Conservation (phyloP, 2,797 vertebrate genomes). For the Enteromius argenteus region DNA sequence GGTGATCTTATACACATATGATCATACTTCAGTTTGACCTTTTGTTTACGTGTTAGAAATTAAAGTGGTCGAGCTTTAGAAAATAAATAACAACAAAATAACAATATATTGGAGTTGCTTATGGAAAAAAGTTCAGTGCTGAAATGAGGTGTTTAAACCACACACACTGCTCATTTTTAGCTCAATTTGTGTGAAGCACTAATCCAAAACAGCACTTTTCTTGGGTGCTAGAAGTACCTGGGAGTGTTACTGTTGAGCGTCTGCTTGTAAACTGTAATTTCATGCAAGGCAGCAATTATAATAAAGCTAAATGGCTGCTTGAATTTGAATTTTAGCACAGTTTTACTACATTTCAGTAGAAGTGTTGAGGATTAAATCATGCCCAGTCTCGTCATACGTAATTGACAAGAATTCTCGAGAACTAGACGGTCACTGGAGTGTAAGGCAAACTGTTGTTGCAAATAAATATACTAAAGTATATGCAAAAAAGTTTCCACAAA, state of each 20-base stretch:
- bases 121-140: not conserved
- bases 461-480: not conserved
- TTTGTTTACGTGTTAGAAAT: not conserved
- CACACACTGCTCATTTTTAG: not conserved
- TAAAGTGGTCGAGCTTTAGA: not conserved
- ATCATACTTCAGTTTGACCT: not conserved
- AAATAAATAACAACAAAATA: not conserved
- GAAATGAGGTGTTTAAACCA: not conserved
- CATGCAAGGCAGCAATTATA: conserved; percentile 21
- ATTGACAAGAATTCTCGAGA: conserved; percentile 6
- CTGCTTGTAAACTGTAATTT: conserved; percentile 10
- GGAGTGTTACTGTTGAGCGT: not conserved
- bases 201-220: not conserved
- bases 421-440: not conserved
- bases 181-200: not conserved
- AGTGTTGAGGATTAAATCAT: not conserved
- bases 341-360: not conserved
- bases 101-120: not conserved
- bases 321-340: not conserved
- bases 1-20: not conserved
- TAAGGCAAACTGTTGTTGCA: not conserved
- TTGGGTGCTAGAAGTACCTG: conserved; percentile 1
- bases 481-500: not conserved
- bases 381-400: not conserved
- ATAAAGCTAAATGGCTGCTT: conserved; percentile 8